A percentile compares a stretch with the other conserved stretches of the same genome.
Evolutionary conservation across 2,888 invertebrate genomes (phyloP).

Genomic region (Parnassius orleans): DNA sequence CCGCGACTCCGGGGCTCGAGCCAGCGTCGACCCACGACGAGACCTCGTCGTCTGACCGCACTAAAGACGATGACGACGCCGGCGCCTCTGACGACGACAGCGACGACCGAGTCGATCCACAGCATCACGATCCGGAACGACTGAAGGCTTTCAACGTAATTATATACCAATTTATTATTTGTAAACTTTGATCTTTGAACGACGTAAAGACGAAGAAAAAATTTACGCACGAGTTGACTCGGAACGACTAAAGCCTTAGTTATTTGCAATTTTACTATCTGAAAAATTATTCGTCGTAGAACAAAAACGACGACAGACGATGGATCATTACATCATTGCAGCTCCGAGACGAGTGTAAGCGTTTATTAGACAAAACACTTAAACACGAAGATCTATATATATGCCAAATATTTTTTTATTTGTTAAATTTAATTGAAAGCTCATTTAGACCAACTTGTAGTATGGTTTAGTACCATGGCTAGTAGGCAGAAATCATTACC

Average conservation of each 20-base stretch:
- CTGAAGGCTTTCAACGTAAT: constrained; percentile 97
- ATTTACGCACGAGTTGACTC: background rate
- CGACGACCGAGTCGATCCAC: constrained; percentile 94
- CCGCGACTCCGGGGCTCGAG: constrained; percentile 70
- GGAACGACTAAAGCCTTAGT: background rate
- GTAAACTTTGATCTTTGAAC: background rate
- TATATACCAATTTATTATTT: constrained; percentile 27
- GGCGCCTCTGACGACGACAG: constrained; percentile 90
- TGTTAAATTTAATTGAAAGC: no score
- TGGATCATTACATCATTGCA: no score
- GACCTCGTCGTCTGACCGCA: constrained; percentile 93
- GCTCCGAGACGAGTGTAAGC: no score
- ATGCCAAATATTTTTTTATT: no score
- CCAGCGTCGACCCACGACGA: constrained; percentile 89
- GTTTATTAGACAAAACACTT: no score
- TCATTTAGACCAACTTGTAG: no score
- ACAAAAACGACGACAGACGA: no score
- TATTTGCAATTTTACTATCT: no score
- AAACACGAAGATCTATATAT: no score
- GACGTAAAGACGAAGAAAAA: background rate
- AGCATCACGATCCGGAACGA: constrained; percentile 94
- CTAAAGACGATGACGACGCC: constrained; percentile 87
- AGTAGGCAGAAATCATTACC: no score
- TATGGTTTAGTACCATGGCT: no score
- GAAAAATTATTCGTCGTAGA: no score